Evolutionary conservation across 2,797 vertebrate genomes (phyloP).

Genomic region (Propithecus deckenii): DNA sequence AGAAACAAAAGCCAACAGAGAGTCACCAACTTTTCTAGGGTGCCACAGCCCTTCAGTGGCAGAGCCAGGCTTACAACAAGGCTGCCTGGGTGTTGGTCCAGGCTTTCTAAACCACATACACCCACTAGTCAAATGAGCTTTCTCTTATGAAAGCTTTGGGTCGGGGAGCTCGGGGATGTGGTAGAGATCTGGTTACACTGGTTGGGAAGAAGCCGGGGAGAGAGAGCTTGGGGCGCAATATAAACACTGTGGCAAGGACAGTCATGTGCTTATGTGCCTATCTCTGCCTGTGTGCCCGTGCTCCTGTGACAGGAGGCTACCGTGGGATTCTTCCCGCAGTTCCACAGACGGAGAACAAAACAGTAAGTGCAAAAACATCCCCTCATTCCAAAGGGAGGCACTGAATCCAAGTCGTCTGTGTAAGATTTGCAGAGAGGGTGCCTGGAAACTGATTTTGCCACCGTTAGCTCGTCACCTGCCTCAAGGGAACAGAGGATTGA

Average conservation of each 20-base stretch:
- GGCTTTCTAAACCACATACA: background rate
- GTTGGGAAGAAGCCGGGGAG: background rate
- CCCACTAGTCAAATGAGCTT: background rate
- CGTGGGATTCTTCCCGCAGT: background rate
- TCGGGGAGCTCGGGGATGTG: background rate
- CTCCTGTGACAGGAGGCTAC: background rate
- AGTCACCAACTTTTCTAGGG: background rate
- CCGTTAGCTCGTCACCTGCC: background rate
- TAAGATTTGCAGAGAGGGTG: background rate
- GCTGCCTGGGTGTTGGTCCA: background rate
- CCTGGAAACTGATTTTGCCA: background rate
- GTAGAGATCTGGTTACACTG: background rate
- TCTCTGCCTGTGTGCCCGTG: background rate
- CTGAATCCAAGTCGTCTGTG: background rate
- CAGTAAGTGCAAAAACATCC: background rate
- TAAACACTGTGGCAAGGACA: background rate
- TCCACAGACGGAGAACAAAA: background rate
- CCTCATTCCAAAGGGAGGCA: background rate
- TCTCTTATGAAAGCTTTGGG: background rate
- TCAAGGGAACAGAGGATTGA: background rate
- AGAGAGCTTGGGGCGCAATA: background rate
- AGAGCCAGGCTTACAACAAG: background rate
- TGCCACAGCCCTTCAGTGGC: background rate
- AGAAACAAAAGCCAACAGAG: background rate
- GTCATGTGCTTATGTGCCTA: accelerated